Evolutionary conservation across 2,113 vertebrate genomes (phyloP).

Genomic region (Vidua chalybeata): DNA sequence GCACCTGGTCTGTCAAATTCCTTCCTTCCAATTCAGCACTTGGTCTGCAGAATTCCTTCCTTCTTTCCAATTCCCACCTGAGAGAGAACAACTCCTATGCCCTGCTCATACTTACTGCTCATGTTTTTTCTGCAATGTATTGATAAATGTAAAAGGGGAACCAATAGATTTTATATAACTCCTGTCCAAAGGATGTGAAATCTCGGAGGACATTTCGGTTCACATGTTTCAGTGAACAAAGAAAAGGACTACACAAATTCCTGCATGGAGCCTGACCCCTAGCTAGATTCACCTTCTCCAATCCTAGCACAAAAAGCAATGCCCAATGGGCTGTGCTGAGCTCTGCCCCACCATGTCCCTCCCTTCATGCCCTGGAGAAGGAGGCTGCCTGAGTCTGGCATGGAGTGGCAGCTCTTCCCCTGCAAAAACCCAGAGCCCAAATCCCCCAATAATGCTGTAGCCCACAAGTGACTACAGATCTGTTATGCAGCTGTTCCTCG

Average conservation of each 20-base stretch:
- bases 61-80: neutral
- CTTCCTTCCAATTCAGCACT: neutral
- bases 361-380: neutral
- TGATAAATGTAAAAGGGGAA: neutral
- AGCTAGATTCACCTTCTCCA: neutral
- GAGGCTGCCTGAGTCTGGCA: neutral
- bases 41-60: neutral
- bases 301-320: neutral
- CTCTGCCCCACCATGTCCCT: fast-evolving
- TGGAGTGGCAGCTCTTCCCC: neutral
- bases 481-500: conserved; percentile 4
- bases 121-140: neutral
- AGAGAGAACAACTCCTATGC: neutral
- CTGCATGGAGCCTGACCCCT: neutral
- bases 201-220: neutral
- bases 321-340: fast-evolving
- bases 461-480: neutral
- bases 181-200: neutral
- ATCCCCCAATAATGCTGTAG: neutral
- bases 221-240: neutral
- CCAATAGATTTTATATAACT: neutral
- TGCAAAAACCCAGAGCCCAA: neutral
- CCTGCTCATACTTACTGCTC: neutral
- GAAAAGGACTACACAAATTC: neutral
- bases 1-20: neutral